Conservation (phyloP, 1,140 invertebrate genomes). For the Drosophila orosa region DNA sequence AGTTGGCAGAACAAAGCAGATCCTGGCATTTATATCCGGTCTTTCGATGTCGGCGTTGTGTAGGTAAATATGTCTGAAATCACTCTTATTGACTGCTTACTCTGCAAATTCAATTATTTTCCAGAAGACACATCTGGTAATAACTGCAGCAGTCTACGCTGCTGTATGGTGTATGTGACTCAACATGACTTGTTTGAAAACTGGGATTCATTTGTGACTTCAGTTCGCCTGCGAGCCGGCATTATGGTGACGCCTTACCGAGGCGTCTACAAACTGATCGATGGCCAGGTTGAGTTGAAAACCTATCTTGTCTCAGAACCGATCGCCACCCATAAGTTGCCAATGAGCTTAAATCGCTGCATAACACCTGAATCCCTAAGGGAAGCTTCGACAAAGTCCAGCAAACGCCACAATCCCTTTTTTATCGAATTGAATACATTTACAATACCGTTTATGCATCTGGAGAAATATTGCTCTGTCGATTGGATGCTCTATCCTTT, state of each 20-base stretch:
- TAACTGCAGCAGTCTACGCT: not conserved
- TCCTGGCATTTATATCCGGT: conserved; percentile 10
- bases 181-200: not conserved
- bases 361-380: conserved; percentile 1
- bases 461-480: too few species aligned
- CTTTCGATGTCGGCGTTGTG: conserved; percentile 11
- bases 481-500: conserved; percentile 2
- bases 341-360: too few species aligned
- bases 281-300: conserved; percentile 14
- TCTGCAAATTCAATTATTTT: not conserved
- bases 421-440: not conserved
- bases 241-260: conserved; percentile 8
- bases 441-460: not conserved
- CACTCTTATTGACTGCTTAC: not conserved
- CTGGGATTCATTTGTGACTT: conserved; percentile 1
- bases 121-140: not conserved
- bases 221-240: not conserved
- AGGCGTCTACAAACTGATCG: conserved; percentile 16
- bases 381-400: not conserved
- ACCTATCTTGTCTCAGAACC: not conserved
- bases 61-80: conserved; percentile 1
- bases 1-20: conserved; percentile 5
- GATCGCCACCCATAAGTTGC: too few species aligned
- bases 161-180: conserved; percentile 11
- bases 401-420: not conserved